phyloP scores from a whole-genome alignment of 2,797 vertebrate species.

The Botia kubotai region DNA sequence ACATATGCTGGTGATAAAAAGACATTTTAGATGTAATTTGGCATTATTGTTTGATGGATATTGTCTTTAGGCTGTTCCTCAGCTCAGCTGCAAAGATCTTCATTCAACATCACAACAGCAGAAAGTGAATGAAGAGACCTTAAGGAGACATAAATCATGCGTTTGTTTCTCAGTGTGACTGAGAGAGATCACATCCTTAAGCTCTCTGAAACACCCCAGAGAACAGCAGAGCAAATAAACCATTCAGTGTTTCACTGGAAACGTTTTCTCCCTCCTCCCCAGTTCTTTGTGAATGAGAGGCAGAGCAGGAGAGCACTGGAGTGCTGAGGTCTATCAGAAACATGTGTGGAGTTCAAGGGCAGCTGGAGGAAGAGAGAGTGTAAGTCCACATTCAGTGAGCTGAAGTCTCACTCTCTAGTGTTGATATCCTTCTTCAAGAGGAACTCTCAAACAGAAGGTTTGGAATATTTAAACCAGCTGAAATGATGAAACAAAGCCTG shows the following conservation, averaged over 20 bases:
- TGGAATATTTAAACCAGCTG: constrained; percentile 11
- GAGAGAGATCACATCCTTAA: constrained; percentile 52
- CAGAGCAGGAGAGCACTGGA: constrained; percentile 79
- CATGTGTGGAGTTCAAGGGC: constrained; percentile 80
- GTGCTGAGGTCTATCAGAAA: constrained; percentile 85
- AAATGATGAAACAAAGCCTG: constrained; percentile 44
- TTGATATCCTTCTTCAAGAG: constrained; percentile 37
- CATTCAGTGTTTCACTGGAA: constrained; percentile 67
- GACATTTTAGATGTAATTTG: not conserved
- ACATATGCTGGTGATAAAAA: not conserved
- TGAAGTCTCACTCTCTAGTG: constrained; percentile 39
- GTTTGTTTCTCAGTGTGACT: constrained; percentile 49
- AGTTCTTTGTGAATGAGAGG: constrained; percentile 70
- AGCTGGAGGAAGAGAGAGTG: constrained; percentile 58
- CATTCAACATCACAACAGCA: constrained; percentile 16
- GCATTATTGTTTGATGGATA: constrained; percentile 1
- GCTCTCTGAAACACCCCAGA: constrained; percentile 60
- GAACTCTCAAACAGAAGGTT: constrained; percentile 16
- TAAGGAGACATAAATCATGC: constrained; percentile 47
- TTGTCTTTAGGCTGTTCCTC: not conserved
- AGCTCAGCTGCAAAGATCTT: constrained; percentile 12
- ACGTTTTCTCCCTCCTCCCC: constrained; percentile 51
- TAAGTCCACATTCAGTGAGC: constrained; percentile 44
- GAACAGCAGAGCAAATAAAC: constrained; percentile 65
- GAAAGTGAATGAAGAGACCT: constrained; percentile 45